Conservation (phyloP, 2,113 vertebrate species). For the Clarias magur region DNA sequence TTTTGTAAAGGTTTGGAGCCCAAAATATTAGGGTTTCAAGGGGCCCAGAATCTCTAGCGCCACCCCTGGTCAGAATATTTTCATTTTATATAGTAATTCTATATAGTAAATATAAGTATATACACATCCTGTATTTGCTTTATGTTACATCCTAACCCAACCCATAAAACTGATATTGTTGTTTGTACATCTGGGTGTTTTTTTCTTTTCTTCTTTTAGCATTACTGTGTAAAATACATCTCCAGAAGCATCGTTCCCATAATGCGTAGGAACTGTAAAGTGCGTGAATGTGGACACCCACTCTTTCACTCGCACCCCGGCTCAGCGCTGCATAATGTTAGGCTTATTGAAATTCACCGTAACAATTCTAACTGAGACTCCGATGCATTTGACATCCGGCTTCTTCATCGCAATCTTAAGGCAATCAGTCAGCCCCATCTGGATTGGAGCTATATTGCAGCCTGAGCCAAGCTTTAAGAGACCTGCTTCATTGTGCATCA, state of each 20-base stretch:
- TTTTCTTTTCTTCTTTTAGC: no score
- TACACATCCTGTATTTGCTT: no score
- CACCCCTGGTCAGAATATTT: no score
- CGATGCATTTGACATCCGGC: conserved; percentile 51
- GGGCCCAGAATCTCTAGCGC: no score
- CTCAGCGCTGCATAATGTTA: conserved; percentile 55
- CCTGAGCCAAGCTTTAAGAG: conserved; percentile 38
- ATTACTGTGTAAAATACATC: conserved; percentile 19
- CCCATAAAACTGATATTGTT: no score
- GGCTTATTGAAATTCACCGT: conserved; percentile 61
- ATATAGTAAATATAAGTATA: no score
- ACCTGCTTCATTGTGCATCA: conserved; percentile 22
- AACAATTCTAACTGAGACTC: conserved; percentile 53
- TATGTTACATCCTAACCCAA: no score
- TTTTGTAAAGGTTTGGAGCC: no score
- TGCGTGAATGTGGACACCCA: conserved; percentile 35
- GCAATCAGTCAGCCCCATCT: conserved; percentile 56
- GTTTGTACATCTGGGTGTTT: background rate
- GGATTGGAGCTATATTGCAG: conserved; percentile 19
- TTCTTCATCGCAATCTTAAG: conserved; percentile 59
- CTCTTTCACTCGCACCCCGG: conserved; percentile 40
- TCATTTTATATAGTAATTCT: no score
- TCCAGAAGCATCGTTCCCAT: conserved; percentile 25
- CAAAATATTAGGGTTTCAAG: no score
- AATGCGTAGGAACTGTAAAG: conserved; percentile 23